Evolutionary conservation across 2,888 invertebrate species (phyloP).

Genomic region (Synanthedon myopaeformis): DNA sequence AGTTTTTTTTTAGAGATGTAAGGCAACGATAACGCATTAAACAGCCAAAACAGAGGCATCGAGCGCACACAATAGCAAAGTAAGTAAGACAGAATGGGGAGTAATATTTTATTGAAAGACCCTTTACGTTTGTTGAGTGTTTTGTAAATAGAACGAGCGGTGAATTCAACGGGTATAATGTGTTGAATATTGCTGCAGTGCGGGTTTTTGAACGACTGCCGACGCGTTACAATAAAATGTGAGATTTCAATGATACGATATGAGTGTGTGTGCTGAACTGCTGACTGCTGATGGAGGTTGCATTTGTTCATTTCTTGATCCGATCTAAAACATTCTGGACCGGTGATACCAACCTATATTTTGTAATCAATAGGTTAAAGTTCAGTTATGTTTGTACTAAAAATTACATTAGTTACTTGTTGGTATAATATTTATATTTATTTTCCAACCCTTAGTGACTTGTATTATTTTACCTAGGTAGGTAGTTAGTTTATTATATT

Average conservation of each 20-base stretch:
- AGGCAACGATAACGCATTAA: conserved; percentile 35
- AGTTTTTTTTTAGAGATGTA: conserved; percentile 15
- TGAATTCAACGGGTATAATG: conserved; percentile 45
- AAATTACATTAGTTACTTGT: too few relatives aligned
- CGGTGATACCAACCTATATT: too few relatives aligned
- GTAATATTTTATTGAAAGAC: conserved; percentile 68
- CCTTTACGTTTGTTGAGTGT: conserved; percentile 62
- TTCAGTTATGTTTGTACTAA: too few relatives aligned
- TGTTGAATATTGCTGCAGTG: conserved; percentile 45
- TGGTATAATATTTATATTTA: too few relatives aligned
- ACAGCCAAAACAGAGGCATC: conserved; percentile 38
- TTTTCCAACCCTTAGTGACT: too few relatives aligned
- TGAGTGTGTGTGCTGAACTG: not conserved
- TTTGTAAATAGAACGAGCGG: conserved; percentile 61
- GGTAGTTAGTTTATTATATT: too few relatives aligned
- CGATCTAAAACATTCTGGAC: too few relatives aligned
- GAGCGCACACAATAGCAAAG: conserved; percentile 38
- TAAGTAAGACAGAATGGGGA: conserved; percentile 59
- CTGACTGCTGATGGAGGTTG: too few relatives aligned
- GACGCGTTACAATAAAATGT: conserved; percentile 29
- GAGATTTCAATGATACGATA: conserved; percentile 14
- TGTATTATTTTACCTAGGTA: too few relatives aligned
- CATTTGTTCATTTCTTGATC: conserved; percentile 3
- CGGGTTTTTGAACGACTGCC: conserved; percentile 15
- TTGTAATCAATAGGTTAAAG: too few relatives aligned